Evolutionary conservation across 2,797 vertebrate species (phyloP).

Genomic region (Setipinna tenuifilis): DNA sequence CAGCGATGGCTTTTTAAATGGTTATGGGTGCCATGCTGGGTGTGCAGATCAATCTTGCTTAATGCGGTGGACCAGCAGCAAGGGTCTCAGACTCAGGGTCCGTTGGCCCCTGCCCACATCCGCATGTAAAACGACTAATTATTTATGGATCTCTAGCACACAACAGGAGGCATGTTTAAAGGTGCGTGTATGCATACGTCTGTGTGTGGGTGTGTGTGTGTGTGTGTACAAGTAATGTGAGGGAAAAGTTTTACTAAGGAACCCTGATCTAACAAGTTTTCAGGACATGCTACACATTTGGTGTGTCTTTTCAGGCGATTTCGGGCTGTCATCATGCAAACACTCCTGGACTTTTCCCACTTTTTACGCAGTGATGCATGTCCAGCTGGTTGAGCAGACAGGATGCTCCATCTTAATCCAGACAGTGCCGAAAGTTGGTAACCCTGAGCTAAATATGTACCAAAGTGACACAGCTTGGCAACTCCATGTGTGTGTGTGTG

Average conservation of each 20-base stretch:
- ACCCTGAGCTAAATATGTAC: background rate
- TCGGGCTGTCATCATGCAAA: background rate
- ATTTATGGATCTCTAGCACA: slow-evolving; percentile 61
- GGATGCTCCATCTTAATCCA: background rate
- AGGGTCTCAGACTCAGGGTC: slow-evolving; percentile 39
- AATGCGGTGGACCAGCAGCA: slow-evolving; percentile 60
- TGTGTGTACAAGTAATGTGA: background rate
- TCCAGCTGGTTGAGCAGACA: background rate
- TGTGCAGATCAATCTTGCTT: slow-evolving; percentile 68
- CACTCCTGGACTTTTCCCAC: background rate
- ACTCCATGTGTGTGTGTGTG: too few species aligned
- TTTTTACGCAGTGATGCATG: background rate
- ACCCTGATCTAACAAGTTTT: background rate
- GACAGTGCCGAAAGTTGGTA: background rate
- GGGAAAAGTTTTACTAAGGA: background rate
- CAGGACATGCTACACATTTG: background rate
- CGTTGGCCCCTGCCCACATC: slow-evolving; percentile 48
- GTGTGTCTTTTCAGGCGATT: background rate
- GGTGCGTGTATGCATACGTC: slow-evolving; percentile 32
- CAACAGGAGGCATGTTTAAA: slow-evolving; percentile 47
- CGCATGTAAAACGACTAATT: slow-evolving; percentile 58
- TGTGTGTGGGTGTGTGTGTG: too few species aligned
- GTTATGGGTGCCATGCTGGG: slow-evolving; percentile 53
- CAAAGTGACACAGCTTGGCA: slow-evolving; percentile 5
- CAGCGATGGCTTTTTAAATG: slow-evolving; percentile 52